Evolutionary conservation across 2,113 vertebrate genomes (phyloP).

Genomic region (Donacobius atricapilla): DNA sequence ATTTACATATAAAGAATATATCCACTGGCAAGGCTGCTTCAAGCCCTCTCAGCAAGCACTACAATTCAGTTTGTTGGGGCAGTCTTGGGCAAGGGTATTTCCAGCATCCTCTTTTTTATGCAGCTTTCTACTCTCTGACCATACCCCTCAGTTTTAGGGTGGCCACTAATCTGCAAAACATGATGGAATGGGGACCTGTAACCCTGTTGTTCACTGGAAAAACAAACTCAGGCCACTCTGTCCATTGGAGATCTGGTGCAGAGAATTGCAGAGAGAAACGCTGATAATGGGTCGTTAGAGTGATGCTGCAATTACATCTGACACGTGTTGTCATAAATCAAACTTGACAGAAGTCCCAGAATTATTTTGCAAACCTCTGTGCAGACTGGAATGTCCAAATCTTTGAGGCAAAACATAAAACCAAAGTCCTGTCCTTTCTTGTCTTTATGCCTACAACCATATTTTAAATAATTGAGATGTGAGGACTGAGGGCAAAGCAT

Average conservation of each 20-base stretch:
- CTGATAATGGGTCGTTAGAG: neutral
- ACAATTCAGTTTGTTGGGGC: neutral
- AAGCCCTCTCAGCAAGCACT: neutral
- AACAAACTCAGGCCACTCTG: neutral
- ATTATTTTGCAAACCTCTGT: slow-evolving; percentile 19
- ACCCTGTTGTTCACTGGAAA: neutral
- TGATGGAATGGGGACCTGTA: neutral
- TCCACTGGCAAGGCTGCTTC: neutral
- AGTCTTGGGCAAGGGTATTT: neutral
- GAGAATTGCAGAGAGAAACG: neutral
- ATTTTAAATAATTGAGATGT: neutral
- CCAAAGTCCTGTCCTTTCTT: neutral
- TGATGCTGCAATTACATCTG: slow-evolving; percentile 30
- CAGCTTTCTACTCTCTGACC: neutral
- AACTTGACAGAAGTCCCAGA: slow-evolving; percentile 10
- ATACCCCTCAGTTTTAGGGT: neutral
- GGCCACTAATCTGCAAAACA: neutral
- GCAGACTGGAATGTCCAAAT: neutral
- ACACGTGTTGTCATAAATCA: slow-evolving; percentile 38
- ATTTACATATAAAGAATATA: neutral
- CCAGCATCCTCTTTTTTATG: neutral
- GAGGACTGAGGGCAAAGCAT: neutral
- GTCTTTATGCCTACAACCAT: neutral
- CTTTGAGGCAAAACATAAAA: slow-evolving; percentile 16
- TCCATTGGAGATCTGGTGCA: neutral